Evolutionary conservation across 2,797 vertebrate genomes (phyloP), one percentile per base, ranked within the genome.

Genomic region (Phalloptychus januarius): DNA sequence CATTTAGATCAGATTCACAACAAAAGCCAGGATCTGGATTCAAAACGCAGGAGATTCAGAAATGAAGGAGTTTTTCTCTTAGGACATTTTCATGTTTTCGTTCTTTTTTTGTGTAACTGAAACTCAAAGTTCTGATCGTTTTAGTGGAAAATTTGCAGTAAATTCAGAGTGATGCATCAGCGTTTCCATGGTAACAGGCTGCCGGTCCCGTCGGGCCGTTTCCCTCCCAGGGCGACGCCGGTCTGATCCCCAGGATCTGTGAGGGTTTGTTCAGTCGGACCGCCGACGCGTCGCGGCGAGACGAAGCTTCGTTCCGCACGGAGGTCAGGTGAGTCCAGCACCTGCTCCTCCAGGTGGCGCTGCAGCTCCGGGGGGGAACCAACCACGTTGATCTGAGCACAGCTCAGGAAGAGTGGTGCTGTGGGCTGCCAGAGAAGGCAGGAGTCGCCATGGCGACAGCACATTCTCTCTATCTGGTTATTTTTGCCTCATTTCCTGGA

Each of bases 231-330:
- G 97, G 96, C 0, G 98, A 99, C 36, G 95, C 93, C 11, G 98
- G 98, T 58, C 94, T 99, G 92, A 99, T 98, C 89, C 98, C 98
- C 46, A 95, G 98, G 82, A 97, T 99, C 89, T 99, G 98, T 85
- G 97, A 98, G 94, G 96, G 97, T 28, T 88, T 99, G 82, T 99
- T 99, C 94, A 97, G 95, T 78, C 95, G 93, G 25, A 96, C 99
- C 87, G 93, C 93, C 0, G 96, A 96, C 50, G 95, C 96, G 71
- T 96, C 95, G 3, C 95, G 95, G 58, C 94, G 97, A 91, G 97
- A 98, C 11, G 96, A 97, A 83, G 97, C 97, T 0, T 99, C 98
- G 1, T 99, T 98, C 87, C 96, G 98, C 46, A 97, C 97, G 6
- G 98, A 99, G 95, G 98, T 99, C 94, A 99, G 98, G 97, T 99